Conservation (phyloP, 2,797 vertebrate species). For the Melanotaenia parkinsoni region DNA sequence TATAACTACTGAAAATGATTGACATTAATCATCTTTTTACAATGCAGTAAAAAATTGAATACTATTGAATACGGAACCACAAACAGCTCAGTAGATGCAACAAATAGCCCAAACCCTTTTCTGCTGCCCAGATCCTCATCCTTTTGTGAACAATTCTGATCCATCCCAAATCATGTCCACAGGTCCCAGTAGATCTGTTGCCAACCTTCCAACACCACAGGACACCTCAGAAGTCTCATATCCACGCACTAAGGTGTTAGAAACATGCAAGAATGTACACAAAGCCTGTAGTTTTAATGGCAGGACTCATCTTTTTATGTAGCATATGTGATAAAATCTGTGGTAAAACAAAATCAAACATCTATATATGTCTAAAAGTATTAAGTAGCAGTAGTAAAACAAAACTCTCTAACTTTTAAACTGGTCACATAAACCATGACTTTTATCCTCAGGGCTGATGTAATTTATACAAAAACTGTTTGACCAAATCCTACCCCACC, state of each 20-base stretch:
- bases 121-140: background rate
- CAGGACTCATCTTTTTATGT: background rate
- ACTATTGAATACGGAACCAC: background rate
- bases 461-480: slow-evolving; percentile 57
- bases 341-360: background rate
- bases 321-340: background rate
- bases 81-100: background rate
- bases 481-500: slow-evolving; percentile 38
- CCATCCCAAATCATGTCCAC: background rate
- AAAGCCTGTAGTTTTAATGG: background rate
- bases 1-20: background rate
- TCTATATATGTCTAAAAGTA: background rate
- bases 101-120: background rate
- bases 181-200: background rate
- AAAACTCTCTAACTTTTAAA: slow-evolving; percentile 30
- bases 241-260: background rate
- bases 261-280: background rate
- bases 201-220: background rate
- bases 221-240: no score
- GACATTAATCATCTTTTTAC: background rate
- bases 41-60: background rate
- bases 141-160: background rate
- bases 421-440: slow-evolving; percentile 37
- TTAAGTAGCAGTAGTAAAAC: slow-evolving; percentile 30
- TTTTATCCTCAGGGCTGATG: slow-evolving; percentile 56